Percentiles rank a stretch among this genome's conserved stretches.
Conservation (phyloP, 2,888 invertebrate species). For the Ophioninae sp. region DNA sequence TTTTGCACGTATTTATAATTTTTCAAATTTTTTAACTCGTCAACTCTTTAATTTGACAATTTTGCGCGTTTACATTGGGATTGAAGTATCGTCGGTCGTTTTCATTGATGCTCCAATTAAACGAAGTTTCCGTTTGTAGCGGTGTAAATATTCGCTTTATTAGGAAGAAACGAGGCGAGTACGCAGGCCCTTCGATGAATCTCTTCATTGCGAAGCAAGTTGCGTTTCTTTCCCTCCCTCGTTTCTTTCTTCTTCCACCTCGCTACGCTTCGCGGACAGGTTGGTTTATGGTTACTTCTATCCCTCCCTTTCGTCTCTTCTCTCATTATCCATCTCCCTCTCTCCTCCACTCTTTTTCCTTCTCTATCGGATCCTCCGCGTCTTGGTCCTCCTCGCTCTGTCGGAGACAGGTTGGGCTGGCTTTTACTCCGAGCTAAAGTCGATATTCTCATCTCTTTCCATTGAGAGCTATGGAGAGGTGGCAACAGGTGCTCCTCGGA, state of each 20-base stretch:
- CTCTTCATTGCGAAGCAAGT: slow-evolving; percentile 62
- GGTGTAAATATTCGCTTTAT: neutral
- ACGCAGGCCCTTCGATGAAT: slow-evolving; percentile 52
- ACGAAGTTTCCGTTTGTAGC: no score
- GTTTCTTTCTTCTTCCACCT: slow-evolving; percentile 48
- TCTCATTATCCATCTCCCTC: neutral
- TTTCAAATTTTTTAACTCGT: no score
- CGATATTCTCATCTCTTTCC: slow-evolving; percentile 45
- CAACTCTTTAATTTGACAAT: no score
- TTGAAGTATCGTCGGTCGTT: no score
- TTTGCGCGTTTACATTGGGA: no score
- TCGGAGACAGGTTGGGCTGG: slow-evolving; percentile 57
- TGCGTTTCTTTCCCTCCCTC: slow-evolving; percentile 47
- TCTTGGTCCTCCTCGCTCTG: slow-evolving; percentile 9
- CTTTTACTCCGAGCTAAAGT: slow-evolving; percentile 41
- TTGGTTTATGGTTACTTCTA: slow-evolving; percentile 60
- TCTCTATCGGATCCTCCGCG: slow-evolving; percentile 1
- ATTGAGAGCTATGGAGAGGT: slow-evolving; percentile 66
- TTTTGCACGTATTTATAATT: no score
- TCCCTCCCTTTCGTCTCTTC: neutral
- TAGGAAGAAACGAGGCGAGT: neutral
- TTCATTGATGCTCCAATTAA: no score
- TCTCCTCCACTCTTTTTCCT: slow-evolving; percentile 1
- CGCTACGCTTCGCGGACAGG: slow-evolving; percentile 62
- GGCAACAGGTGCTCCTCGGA: slow-evolving; percentile 76